A percentile compares a stretch with the other conserved stretches of the same genome.
Evolutionary conservation across 2,888 invertebrate genomes (phyloP).

Genomic region (Drosophila kambysellisi): DNA sequence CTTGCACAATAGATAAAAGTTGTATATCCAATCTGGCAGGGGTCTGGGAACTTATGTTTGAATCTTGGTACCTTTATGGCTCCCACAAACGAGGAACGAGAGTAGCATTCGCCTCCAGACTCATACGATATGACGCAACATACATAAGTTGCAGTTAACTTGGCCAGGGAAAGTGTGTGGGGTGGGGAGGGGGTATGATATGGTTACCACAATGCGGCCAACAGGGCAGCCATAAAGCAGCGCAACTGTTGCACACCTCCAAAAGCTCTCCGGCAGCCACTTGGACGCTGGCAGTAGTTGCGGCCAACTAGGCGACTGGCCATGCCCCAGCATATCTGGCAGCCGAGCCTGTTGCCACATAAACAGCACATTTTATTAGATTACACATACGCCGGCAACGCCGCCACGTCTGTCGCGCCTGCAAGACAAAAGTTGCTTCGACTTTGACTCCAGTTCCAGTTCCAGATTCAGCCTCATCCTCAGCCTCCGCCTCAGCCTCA

Average conservation of each 20-base stretch:
- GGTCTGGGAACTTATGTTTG: conserved; percentile 1
- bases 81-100: not conserved
- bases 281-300: conserved; percentile 53
- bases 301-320: conserved; percentile 53
- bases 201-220: conserved; percentile 49
- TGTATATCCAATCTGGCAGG: not conserved
- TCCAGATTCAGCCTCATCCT: not conserved
- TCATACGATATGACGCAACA: conserved; percentile 11
- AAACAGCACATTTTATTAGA: conserved; percentile 81
- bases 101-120: conserved; percentile 6
- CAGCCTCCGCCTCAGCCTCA: not conserved
- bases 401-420: conserved; percentile 37
- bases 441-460: not conserved
- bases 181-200: conserved; percentile 10
- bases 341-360: conserved; percentile 69
- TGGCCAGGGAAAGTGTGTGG: conserved; percentile 9
- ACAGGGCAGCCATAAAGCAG: conserved; percentile 67
- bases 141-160: conserved; percentile 60
- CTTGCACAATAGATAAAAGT: not conserved
- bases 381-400: conserved; percentile 66
- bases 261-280: conserved; percentile 43
- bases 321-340: conserved; percentile 43
- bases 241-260: conserved; percentile 71
- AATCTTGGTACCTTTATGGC: conserved; percentile 32
- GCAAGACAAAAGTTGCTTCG: conserved; percentile 31